phyloP scores from a whole-genome alignment of 2,888 invertebrate species.

The Dryococelus australis region DNA sequence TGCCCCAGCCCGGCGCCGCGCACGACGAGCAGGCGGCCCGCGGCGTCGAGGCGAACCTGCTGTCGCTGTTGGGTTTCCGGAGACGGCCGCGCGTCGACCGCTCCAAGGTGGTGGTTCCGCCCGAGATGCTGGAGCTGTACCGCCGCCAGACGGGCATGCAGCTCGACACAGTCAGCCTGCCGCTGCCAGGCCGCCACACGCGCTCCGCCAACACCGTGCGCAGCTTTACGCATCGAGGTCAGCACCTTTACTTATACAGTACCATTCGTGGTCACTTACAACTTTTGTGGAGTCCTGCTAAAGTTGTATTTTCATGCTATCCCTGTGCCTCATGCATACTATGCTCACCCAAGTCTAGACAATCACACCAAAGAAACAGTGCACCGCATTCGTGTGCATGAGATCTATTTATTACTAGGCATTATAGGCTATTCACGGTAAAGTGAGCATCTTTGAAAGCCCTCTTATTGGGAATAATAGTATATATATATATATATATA shows the following conservation, averaged over 20 bases:
- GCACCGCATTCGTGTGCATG: too few species aligned
- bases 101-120: conserved; percentile 68
- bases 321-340: too few species aligned
- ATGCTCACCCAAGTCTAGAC: too few species aligned
- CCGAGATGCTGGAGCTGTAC: conserved; percentile 83
- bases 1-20: conserved; percentile 55
- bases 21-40: conserved; percentile 67
- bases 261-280: too few species aligned
- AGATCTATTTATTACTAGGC: too few species aligned
- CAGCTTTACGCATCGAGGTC: conserved; percentile 82
- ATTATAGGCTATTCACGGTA: too few species aligned
- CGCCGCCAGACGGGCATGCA: conserved; percentile 68
- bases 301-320: too few species aligned
- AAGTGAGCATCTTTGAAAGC: too few species aligned
- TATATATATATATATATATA: too few species aligned
- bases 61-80: conserved; percentile 69
- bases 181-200: conserved; percentile 72
- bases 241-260: conserved; percentile 54
- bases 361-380: too few species aligned
- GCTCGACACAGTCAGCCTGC: conserved; percentile 70
- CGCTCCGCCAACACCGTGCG: conserved; percentile 85
- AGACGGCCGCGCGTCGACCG: conserved; percentile 62
- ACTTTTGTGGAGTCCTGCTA: too few species aligned
- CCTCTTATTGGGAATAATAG: too few species aligned
- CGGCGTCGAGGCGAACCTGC: conserved; percentile 65